These are phyloP conservation scores for Pseudomyrmex dendroicus DNA, from an alignment of 1,140 invertebrate genomes.

Conservation along the genomic window DNA sequence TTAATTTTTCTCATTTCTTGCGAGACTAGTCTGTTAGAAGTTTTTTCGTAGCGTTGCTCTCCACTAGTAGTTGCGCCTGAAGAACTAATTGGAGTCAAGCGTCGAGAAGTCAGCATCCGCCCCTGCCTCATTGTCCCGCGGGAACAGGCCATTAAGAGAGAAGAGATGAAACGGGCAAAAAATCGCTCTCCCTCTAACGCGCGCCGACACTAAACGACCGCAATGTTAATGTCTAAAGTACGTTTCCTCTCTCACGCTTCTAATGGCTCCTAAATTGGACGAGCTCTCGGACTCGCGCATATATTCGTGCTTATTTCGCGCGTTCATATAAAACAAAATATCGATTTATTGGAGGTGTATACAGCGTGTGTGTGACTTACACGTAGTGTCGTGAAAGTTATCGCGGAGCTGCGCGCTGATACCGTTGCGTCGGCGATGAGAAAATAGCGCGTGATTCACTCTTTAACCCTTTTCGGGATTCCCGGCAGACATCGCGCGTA, in stretches of 20 bases:
- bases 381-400: conserved; percentile 54
- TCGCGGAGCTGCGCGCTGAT: conserved; percentile 51
- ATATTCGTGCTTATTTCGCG: conserved; percentile 5
- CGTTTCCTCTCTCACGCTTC: conserved; percentile 67
- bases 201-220: conserved; percentile 58
- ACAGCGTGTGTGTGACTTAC: background rate
- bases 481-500: conserved; percentile 18
- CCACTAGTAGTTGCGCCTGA: background rate
- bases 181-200: conserved; percentile 30
- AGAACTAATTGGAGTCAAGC: background rate
- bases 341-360: conserved; percentile 41
- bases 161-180: conserved; percentile 19
- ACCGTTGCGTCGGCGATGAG: conserved; percentile 64
- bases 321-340: conserved; percentile 41
- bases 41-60: too few species aligned
- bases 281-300: background rate
- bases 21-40: too few species aligned
- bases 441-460: conserved; percentile 68
- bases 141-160: conserved; percentile 45
- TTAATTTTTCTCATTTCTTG: too few species aligned
- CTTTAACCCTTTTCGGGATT: conserved; percentile 46
- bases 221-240: conserved; percentile 74
- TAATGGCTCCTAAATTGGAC: conserved; percentile 70
- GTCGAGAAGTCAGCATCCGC: background rate
- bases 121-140: conserved; percentile 57